Conservation (phyloP, 2,888 invertebrate genomes). For the Phorcus lineatus region DNA sequence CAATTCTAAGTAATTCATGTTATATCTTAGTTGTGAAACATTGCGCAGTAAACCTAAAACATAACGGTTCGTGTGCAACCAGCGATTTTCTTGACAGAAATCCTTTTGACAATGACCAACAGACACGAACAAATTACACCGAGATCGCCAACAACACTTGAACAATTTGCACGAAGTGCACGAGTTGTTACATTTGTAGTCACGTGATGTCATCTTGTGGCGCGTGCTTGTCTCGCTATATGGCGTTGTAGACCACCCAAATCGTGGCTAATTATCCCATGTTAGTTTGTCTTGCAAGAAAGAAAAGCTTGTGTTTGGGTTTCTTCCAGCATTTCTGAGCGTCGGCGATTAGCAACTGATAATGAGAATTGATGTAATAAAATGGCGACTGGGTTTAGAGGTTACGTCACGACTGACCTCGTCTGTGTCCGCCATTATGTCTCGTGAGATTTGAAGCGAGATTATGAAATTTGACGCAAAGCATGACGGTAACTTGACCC, state of each 20-base stretch:
- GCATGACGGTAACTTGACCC: not conserved
- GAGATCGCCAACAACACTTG: too few species aligned
- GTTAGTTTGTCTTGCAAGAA: not conserved
- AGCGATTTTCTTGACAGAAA: too few species aligned
- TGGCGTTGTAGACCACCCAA: not conserved
- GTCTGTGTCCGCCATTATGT: constrained; percentile 8
- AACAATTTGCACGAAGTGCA: not conserved
- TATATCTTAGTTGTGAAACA: too few species aligned
- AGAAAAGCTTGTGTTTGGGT: not conserved
- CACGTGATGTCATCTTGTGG: not conserved
- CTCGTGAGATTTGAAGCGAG: not conserved
- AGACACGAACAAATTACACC: too few species aligned
- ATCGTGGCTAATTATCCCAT: not conserved
- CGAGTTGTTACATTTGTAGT: not conserved
- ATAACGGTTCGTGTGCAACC: too few species aligned
- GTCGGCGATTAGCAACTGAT: not conserved
- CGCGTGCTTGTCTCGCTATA: not conserved
- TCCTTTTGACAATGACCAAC: too few species aligned
- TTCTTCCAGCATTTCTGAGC: not conserved
- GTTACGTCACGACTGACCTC: constrained; percentile 4
- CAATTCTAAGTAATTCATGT: too few species aligned
- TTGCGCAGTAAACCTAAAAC: too few species aligned
- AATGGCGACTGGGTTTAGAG: not conserved
- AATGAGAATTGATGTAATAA: not conserved
- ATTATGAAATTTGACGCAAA: not conserved